Evolutionary conservation across 2,113 vertebrate genomes (phyloP).

Genomic region (Chaenocephalus aceratus): DNA sequence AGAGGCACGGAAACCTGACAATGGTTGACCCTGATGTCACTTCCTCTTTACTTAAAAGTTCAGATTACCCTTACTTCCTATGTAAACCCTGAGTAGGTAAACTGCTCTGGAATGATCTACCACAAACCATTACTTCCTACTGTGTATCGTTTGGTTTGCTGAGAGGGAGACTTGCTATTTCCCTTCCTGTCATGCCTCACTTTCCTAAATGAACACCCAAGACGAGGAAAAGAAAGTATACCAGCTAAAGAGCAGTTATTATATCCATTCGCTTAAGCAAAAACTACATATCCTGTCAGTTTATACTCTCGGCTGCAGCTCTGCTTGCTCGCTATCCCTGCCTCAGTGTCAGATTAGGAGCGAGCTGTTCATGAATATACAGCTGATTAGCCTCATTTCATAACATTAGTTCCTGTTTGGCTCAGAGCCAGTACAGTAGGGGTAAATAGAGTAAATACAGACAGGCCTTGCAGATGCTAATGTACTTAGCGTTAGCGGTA

Average conservation of each 20-base stretch:
- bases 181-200: constrained; percentile 50
- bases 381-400: constrained; percentile 70
- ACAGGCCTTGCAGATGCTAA: constrained; percentile 79
- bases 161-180: constrained; percentile 45
- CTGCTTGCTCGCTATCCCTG: constrained; percentile 45
- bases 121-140: constrained; percentile 53
- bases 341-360: constrained; percentile 75
- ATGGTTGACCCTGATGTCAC: constrained; percentile 63
- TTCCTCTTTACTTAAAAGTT: constrained; percentile 54
- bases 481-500: constrained; percentile 78
- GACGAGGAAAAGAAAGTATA: constrained; percentile 45
- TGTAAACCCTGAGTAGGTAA: constrained; percentile 38
- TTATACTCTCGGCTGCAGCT: constrained; percentile 44
- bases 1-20: constrained; percentile 53
- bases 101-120: constrained; percentile 47
- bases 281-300: constrained; percentile 61
- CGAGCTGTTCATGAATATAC: constrained; percentile 69
- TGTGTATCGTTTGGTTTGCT: constrained; percentile 65
- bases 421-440: constrained; percentile 73
- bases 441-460: constrained; percentile 75
- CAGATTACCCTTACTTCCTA: constrained; percentile 59
- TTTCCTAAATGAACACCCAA: constrained; percentile 58
- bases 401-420: constrained; percentile 66
- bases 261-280: constrained; percentile 56
- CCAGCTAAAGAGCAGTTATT: constrained; percentile 50